Conservation (phyloP, 2,888 invertebrate genomes). For the Anodontia alba region DNA sequence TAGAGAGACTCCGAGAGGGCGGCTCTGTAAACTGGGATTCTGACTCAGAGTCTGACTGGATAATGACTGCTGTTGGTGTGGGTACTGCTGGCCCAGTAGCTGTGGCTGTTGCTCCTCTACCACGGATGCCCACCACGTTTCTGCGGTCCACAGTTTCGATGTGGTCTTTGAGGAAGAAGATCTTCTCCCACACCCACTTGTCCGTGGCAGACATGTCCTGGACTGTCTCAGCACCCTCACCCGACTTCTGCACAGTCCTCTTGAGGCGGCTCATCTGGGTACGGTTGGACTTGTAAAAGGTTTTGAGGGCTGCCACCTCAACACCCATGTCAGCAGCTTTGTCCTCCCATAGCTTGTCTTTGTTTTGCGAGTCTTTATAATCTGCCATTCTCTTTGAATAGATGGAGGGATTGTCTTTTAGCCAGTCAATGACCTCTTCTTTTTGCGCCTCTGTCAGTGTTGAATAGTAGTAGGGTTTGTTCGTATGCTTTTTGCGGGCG, state of each 20-base stretch:
- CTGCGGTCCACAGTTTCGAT: constrained; percentile 41
- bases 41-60: constrained; percentile 7
- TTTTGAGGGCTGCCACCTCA: constrained; percentile 41
- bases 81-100: constrained; percentile 20
- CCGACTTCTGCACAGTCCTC: constrained; percentile 41
- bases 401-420: constrained; percentile 38
- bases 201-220: constrained; percentile 33
- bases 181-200: constrained; percentile 43
- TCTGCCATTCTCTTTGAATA: constrained; percentile 35
- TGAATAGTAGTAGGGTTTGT: constrained; percentile 50
- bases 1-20: background rate
- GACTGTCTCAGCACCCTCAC: constrained; percentile 19
- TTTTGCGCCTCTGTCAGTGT: constrained; percentile 48
- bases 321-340: constrained; percentile 24
- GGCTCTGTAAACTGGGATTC: constrained; percentile 20
- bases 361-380: constrained; percentile 35
- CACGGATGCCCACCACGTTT: constrained; percentile 23
- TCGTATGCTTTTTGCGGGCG: constrained; percentile 28
- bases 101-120: constrained; percentile 18
- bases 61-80: constrained; percentile 23
- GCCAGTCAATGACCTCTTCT: constrained; percentile 45
- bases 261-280: constrained; percentile 44
- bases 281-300: constrained; percentile 42
- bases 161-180: constrained; percentile 40
- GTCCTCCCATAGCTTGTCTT: constrained; percentile 34